Evolutionary conservation across 2,797 vertebrate genomes (phyloP), one percentile per base, ranked within the genome.

Genomic region (Capromys pilorides): DNA sequence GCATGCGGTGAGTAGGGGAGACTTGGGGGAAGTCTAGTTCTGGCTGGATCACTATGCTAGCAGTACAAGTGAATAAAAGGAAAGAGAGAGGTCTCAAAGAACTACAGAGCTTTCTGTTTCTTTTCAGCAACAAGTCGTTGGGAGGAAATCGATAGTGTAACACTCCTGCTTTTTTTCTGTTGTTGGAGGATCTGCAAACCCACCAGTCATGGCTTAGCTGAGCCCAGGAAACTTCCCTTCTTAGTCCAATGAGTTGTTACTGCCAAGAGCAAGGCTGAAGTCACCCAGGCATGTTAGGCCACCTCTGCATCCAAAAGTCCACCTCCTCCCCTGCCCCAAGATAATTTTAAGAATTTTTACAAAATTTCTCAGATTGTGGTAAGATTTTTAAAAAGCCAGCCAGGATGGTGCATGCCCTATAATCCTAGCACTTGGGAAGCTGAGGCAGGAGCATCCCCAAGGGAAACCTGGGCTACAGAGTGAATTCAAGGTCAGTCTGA

Each of bases 21-120:
- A 61, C 79, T 77, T 8, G 61, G 49, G 39, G 87, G 41, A 73
- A 80, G 54, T 57, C 81, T 79, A 71, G 66, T 1, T 51, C 24
- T 78, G 54, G 57, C 4, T 24, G 4, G 75, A 21, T 36, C 51
- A 62, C 71, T 66, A 36, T n/a, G 61, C 59, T 61, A 31, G 33
- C 41, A 51, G 87, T 9, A 49, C 41, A 62, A 26, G 21, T 49
- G 62, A 62, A 33, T 80, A 57, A 83, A 73, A 21, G n/a, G 51
- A 77, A 92, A 75, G 45, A 88, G 77, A 45, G n/a, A 62, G 26
- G 62, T 51, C 51, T 79, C 31, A 79, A 83, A 54, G 31, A 71
- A 45, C 41, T 93, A 45, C 16, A 54, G 69, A 92, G 33, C 16
- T 79, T 78, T 79, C 80, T 80, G 73, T 39, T 95, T 94, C 66